phyloP scores from a whole-genome alignment of 2,113 vertebrate genomes.

The Peromyscus californicus region DNA sequence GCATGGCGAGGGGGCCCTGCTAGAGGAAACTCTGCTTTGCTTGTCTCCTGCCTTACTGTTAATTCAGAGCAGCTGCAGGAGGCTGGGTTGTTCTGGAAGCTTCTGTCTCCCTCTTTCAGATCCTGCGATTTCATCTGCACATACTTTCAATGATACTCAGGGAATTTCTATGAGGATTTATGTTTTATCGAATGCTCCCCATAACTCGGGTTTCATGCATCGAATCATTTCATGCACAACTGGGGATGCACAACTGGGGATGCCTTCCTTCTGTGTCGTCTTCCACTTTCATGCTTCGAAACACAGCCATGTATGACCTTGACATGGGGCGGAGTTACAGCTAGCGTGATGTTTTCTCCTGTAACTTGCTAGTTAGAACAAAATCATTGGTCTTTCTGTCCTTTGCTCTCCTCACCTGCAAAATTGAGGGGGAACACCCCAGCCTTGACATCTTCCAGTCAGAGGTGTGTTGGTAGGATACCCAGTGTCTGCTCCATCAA shows the following conservation, averaged over 20 bases:
- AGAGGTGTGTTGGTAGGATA: neutral
- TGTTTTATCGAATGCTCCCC: neutral
- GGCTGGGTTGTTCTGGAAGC: neutral
- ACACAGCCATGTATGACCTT: neutral
- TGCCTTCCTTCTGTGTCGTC: neutral
- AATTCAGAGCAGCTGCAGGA: constrained; percentile 72
- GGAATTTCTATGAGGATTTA: constrained; percentile 42
- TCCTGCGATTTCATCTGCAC: constrained; percentile 20
- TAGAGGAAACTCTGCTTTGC: constrained; percentile 45
- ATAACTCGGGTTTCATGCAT: constrained; percentile 12
- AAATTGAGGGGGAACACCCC: neutral
- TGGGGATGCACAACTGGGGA: neutral
- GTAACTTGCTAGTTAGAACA: neutral
- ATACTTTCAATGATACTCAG: neutral
- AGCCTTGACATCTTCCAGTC: constrained; percentile 30
- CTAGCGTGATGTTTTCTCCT: neutral
- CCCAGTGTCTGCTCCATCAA: neutral
- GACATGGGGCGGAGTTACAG: neutral
- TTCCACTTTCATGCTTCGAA: constrained; percentile 5
- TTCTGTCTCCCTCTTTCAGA: neutral
- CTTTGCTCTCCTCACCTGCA: constrained; percentile 43
- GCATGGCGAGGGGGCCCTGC: constrained; percentile 48
- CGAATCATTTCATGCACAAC: neutral
- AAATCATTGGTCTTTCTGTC: neutral
- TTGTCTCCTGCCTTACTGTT: constrained; percentile 62